phyloP scores from a whole-genome alignment of 2,888 invertebrate species.

The Alloscopus bannaensis region DNA sequence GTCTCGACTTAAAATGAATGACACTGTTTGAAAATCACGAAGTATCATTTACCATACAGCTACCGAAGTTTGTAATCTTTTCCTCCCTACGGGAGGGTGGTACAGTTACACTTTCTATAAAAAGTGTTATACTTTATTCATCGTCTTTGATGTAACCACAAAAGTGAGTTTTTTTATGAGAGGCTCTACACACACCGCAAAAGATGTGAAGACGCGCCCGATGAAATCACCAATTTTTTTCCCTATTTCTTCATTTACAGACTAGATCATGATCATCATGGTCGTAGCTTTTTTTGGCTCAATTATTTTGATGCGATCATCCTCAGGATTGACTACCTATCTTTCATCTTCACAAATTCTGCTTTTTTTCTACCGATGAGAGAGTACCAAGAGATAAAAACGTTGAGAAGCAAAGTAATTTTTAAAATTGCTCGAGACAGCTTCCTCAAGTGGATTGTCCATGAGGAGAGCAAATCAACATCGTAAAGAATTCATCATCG shows the following conservation, averaged over 20 bases:
- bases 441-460: neutral
- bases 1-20: slow-evolving; percentile 8
- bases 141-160: neutral
- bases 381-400: too few relatives aligned
- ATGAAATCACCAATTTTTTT: neutral
- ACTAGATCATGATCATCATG: neutral
- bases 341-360: neutral
- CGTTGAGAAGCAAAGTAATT: slow-evolving; percentile 29
- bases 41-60: neutral
- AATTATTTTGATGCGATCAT: slow-evolving; percentile 20
- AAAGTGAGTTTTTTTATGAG: neutral
- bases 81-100: neutral
- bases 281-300: too few relatives aligned
- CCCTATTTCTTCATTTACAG: slow-evolving; percentile 15
- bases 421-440: slow-evolving; percentile 31
- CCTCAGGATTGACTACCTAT: neutral
- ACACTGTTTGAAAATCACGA: neutral
- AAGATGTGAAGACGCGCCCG: neutral
- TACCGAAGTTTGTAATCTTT: neutral
- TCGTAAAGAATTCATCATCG: slow-evolving; percentile 38
- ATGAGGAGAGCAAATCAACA: slow-evolving; percentile 32
- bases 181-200: neutral
- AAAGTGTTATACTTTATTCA: slow-evolving; percentile 3
- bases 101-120: neutral
- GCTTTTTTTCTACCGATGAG: neutral